Evolutionary conservation across 2,888 invertebrate genomes (phyloP).

Genomic region (Arenicola marina): DNA sequence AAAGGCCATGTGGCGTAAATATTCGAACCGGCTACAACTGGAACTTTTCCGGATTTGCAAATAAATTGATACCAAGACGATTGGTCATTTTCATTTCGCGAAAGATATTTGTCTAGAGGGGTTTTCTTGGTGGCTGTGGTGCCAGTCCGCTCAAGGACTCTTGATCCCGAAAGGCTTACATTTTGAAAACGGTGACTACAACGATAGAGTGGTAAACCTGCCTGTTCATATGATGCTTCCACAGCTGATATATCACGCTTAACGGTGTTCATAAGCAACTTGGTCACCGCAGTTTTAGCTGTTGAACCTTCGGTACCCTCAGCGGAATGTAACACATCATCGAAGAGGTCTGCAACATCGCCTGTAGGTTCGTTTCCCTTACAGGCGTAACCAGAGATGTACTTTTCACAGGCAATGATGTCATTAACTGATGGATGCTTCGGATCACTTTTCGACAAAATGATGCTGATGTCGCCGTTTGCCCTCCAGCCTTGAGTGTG

Average conservation of each 20-base stretch:
- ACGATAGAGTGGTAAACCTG: constrained; percentile 25
- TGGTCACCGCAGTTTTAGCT: constrained; percentile 25
- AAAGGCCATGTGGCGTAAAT: constrained; percentile 30
- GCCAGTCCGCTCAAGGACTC: constrained; percentile 23
- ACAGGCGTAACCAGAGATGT: constrained; percentile 33
- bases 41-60: constrained; percentile 10
- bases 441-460: constrained; percentile 31
- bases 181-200: constrained; percentile 32
- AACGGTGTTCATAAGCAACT: constrained; percentile 32
- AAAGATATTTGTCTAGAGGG: constrained; percentile 27
- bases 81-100: constrained; percentile 1
- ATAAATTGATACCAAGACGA: constrained; percentile 14
- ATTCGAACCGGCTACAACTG: constrained; percentile 10
- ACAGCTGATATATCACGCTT: constrained; percentile 36
- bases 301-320: constrained; percentile 11
- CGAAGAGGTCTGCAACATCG: constrained; percentile 28
- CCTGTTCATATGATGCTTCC: constrained; percentile 33
- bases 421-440: constrained; percentile 34
- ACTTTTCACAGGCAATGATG: constrained; percentile 20
- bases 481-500: constrained; percentile 36
- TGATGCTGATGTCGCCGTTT: constrained; percentile 35
- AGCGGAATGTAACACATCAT: constrained; percentile 9
- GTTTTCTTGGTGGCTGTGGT: constrained; percentile 21
- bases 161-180: constrained; percentile 30
- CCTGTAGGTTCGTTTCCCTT: constrained; percentile 36